Evolutionary conservation across 2,797 vertebrate genomes (phyloP).

Genomic region (Scolopax bukidnonensis): DNA sequence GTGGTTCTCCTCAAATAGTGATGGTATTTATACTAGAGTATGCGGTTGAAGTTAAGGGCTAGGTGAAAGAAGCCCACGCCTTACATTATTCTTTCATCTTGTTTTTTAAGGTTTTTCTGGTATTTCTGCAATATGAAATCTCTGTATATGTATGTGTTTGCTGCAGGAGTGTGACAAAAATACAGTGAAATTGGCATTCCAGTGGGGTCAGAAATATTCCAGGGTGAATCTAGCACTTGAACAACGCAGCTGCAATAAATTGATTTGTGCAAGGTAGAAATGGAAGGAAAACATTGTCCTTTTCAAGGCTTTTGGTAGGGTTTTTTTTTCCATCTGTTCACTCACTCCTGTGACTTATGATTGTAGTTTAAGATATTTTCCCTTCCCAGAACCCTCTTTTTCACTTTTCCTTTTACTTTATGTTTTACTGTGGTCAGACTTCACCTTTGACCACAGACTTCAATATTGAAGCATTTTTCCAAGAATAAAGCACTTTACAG

Average conservation of each 20-base stretch:
- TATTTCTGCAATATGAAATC: background rate
- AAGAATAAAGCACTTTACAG: background rate
- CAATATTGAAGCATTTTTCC: background rate
- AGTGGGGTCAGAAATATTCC: background rate
- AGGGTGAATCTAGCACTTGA: conserved; percentile 14
- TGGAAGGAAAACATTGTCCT: background rate
- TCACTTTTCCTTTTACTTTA: background rate
- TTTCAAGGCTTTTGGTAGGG: background rate
- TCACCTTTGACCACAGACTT: background rate
- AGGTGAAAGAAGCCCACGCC: background rate
- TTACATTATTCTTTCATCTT: background rate
- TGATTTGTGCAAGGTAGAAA: background rate
- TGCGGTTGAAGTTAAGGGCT: background rate
- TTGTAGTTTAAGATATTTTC: background rate
- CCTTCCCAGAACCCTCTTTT: background rate
- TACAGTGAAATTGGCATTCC: background rate
- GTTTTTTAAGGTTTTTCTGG: background rate
- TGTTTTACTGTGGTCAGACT: background rate
- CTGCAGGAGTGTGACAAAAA: background rate
- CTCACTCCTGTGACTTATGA: background rate
- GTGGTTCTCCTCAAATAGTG: background rate
- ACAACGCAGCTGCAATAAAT: background rate
- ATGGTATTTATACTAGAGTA: background rate
- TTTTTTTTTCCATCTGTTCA: background rate
- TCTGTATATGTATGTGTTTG: background rate